Conservation (phyloP, 2,797 vertebrate genomes). For the Mormyrus hasselquistii region DNA sequence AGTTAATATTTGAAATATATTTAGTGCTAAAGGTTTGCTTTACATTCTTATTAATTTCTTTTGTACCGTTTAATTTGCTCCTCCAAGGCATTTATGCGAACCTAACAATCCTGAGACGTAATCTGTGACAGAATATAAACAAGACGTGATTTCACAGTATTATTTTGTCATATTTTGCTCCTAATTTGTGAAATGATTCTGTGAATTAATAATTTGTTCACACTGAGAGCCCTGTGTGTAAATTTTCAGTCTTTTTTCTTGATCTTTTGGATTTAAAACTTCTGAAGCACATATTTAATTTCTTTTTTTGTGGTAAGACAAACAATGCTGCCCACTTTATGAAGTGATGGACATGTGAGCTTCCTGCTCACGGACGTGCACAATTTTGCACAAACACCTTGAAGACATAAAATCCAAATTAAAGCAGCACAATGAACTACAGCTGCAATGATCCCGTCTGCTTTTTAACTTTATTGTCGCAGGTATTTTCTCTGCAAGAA, state of each 20-base stretch:
- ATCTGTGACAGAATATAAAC: background rate
- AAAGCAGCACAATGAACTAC: background rate
- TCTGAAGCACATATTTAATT: background rate
- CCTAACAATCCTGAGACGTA: background rate
- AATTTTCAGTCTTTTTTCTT: background rate
- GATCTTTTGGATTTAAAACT: background rate
- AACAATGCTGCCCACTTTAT: background rate
- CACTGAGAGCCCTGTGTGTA: background rate
- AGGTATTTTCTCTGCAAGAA: background rate
- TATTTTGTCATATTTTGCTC: background rate
- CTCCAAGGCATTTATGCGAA: background rate
- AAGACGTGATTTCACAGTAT: background rate
- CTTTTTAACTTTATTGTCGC: background rate
- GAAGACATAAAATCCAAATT: background rate
- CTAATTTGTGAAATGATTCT: background rate
- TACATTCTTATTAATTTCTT: background rate
- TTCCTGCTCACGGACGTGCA: background rate
- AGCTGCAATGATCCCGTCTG: background rate
- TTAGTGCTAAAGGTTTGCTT: background rate
- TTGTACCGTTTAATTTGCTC: background rate
- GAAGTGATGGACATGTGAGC: background rate
- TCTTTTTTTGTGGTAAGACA: background rate
- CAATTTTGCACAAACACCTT: background rate
- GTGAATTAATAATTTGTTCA: background rate
- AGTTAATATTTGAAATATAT: background rate